phyloP scores from a whole-genome alignment of 2,797 vertebrate species.

The Urosaurus nigricauda region DNA sequence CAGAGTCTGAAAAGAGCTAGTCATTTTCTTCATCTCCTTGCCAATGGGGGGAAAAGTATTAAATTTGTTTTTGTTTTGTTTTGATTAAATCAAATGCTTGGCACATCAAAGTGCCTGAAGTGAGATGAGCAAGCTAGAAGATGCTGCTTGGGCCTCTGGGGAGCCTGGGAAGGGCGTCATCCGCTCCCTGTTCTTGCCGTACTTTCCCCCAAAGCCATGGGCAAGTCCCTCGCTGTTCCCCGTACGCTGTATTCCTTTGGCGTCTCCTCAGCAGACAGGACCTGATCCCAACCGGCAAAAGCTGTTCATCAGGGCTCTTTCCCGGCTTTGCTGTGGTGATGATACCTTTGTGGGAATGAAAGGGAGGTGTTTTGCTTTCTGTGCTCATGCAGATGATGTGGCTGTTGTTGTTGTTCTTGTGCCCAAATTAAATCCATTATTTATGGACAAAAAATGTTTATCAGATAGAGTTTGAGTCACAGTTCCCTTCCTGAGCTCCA shows the following conservation, averaged over 20 bases:
- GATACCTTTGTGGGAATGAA: background rate
- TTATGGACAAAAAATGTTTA: background rate
- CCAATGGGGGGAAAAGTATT: background rate
- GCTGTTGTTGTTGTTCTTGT: background rate
- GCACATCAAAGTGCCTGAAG: constrained; percentile 18
- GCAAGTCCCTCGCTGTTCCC: background rate
- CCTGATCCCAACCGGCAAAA: no score
- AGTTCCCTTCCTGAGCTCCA: background rate
- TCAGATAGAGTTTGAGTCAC: background rate
- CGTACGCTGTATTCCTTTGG: background rate
- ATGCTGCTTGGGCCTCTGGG: background rate
- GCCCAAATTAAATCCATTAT: background rate
- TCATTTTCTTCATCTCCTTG: background rate
- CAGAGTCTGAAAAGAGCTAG: constrained; percentile 5
- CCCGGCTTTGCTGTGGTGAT: background rate
- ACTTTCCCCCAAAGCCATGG: background rate
- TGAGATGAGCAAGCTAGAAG: background rate
- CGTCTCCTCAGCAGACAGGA: background rate
- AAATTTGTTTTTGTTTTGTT: background rate
- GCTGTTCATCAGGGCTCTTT: background rate
- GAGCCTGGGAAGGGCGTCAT: background rate
- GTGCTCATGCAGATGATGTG: background rate
- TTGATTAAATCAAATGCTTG: constrained; percentile 15
- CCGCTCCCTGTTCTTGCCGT: background rate
- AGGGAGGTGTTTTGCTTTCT: background rate